Base-by-base conservation (phyloP, 2,888 invertebrate genomes). In the Heliconius aoede region DNA sequence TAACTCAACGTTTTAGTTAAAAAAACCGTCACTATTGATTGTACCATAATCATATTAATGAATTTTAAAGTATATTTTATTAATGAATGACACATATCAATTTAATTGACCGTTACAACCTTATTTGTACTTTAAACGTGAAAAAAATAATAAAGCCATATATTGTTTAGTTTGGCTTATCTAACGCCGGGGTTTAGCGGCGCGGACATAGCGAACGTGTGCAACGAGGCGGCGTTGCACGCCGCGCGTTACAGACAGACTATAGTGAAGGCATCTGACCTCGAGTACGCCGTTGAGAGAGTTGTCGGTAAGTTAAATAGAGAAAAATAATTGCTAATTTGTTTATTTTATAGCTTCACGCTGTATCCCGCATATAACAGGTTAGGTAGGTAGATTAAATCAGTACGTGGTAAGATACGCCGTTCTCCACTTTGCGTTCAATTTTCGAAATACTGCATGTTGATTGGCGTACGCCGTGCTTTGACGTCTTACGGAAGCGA, bases 141-240 rank as follows among this genome's bases (percentile, higher is more conserved):
- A n/a, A 5, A 55, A 55, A 3, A n/a, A 3, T 9, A 55, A 55
- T 9, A 55, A 55, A 3, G 9, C 3, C n/a, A 1, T 9, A n/a
- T 55, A 55, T 55, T n/a, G 1, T 55, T 55, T 51, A 72, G 61
- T 21, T 61, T 72, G 24, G 96, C 96, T 5, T 95, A 96, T 82
- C 89, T 97, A 64, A 97, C 97, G 8, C 97, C 94, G 0, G 99
- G 99, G 8, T 99, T 99, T 92, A 99, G 98, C 84, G 99, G 99
- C 30, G 99, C 99, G 15, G 99, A 99, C 88, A 99, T 99, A 82
- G 98, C 98, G 1, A 99, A 99, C 89, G 98, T 99, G 0, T 99
- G 99, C 87, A 99, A 99, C 89, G 99, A 99, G 90, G 98, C 99
- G 0, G 99, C 99, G 0, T 91, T 99, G 21, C 98, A 98, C 90